Base-by-base conservation (phyloP, 1,140 invertebrate genomes). In the Drosophila mojavensis region DNA sequence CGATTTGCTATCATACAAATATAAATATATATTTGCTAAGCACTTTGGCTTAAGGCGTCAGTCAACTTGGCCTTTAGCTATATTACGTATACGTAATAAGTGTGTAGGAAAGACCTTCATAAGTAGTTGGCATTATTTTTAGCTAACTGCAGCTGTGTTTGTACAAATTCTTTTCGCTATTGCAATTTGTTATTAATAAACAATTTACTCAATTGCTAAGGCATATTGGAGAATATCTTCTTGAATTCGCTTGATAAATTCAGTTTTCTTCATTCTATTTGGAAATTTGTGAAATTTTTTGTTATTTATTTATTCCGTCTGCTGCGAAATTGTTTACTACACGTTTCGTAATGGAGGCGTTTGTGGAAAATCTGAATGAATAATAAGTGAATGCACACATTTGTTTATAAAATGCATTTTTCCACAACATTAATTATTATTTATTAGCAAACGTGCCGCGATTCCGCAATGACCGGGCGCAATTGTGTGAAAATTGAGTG, bases 351-450 rank as follows among this genome's bases (percentile, higher is more conserved):
- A 72, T 77, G 72, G 61, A 62, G 60, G 61, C 69, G 63, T 39
- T 66, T 67, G 15, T 24, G 43, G 28, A 55, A 59, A 50, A 67
- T 20, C 39, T 43, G 11, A 84, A 69, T 84, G 77, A 74, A 84
- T 84, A 70, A 78, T 67, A 65, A 58, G 64, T 3, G 63, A 60
- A 47, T 69, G 62, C 71, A 47, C 80, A 79, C 60, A 36, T 75
- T 60, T 76, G 76, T 68, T 62, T 68, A 69, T 73, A 65, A 84
- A 84, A 80, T 83, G 81, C 77, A 85, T 66, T 71, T 85, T 84
- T 56, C 73, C 77, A 78, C 55, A 55, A 77, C 81, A 77, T 80
- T 76, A 74, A 84, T 84, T 83, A 74, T 80, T 85, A 77, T 78
- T 84, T 80, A 84, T 85, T 83, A 62, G 67, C 67, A 60, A 83